Percentiles rank a stretch among this genome's conserved stretches.
Evolutionary conservation across 2,113 vertebrate species (phyloP).

Genomic region (Actenoides hombroni): DNA sequence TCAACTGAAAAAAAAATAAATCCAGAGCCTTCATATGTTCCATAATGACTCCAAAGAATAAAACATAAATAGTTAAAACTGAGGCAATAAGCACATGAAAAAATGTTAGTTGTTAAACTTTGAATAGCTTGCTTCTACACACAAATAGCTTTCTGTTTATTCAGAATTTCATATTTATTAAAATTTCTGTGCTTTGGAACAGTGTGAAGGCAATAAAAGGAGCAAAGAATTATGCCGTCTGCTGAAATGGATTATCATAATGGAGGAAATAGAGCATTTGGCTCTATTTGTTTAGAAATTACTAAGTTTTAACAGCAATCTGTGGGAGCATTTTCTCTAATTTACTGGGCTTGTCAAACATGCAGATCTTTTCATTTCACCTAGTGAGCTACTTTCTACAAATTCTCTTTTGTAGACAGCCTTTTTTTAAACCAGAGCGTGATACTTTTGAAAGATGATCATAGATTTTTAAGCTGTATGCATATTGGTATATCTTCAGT

Average conservation of each 20-base stretch:
- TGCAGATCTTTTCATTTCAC: background rate
- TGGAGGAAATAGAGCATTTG: background rate
- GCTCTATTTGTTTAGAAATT: background rate
- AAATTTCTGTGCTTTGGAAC: background rate
- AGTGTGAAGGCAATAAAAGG: background rate
- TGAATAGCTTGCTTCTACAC: background rate
- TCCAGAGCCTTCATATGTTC: background rate
- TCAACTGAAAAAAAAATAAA: background rate
- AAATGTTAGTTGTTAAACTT: background rate
- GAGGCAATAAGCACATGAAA: background rate
- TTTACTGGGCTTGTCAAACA: background rate
- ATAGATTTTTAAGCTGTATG: background rate
- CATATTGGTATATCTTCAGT: background rate
- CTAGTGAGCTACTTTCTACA: background rate
- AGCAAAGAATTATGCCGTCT: background rate
- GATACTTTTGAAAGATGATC: background rate
- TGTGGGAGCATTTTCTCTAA: background rate
- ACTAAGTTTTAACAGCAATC: background rate
- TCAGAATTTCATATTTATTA: background rate
- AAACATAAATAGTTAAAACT: background rate
- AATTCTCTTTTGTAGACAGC: background rate
- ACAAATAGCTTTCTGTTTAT: background rate
- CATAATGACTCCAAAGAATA: background rate
- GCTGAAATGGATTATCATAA: background rate
- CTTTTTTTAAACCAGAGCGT: background rate